These are phyloP conservation scores for Ptilodon capucinus DNA, from an alignment of 2,888 invertebrate genomes.

Conservation along the genomic window DNA sequence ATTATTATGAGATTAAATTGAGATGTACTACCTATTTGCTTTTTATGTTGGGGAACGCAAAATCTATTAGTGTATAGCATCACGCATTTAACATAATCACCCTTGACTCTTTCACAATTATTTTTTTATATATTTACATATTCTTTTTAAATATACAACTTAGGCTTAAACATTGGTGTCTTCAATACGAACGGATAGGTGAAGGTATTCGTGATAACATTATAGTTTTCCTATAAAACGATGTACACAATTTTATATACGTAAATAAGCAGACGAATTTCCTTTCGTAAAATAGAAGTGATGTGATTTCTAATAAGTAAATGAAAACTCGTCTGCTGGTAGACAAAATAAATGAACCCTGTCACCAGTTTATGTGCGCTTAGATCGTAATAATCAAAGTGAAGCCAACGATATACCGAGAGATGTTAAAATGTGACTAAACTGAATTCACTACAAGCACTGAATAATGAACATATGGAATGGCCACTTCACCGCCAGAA, in stretches of 20 bases:
- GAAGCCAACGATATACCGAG: conserved; percentile 27
- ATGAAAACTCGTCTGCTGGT: conserved; percentile 61
- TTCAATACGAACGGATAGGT: conserved; percentile 37
- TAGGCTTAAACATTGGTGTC: conserved; percentile 41
- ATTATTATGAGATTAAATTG: too few species aligned
- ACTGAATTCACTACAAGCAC: conserved; percentile 18
- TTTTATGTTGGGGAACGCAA: background rate
- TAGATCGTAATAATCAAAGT: conserved; percentile 52
- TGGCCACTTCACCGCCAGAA: too few species aligned
- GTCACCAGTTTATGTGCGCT: conserved; percentile 78
- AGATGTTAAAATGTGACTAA: conserved; percentile 25
- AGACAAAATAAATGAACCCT: conserved; percentile 77
- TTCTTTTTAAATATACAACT: conserved; percentile 24
- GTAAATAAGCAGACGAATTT: conserved; percentile 61
- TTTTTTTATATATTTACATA: conserved; percentile 21
- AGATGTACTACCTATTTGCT: too few species aligned
- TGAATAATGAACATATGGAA: conserved; percentile 10
- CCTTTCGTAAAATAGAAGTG: conserved; percentile 58
- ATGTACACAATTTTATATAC: conserved; percentile 49
- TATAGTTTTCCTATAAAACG: conserved; percentile 47
- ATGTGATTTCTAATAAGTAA: conserved; percentile 47
- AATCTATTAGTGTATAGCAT: conserved; percentile 24
- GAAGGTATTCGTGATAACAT: conserved; percentile 33
- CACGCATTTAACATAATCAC: conserved; percentile 20
- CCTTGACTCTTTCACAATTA: conserved; percentile 23